Percentiles rank a stretch among this genome's conserved stretches.
Conservation (phyloP, 1,140 invertebrate genomes). For the Phenacoccus solenopsis region DNA sequence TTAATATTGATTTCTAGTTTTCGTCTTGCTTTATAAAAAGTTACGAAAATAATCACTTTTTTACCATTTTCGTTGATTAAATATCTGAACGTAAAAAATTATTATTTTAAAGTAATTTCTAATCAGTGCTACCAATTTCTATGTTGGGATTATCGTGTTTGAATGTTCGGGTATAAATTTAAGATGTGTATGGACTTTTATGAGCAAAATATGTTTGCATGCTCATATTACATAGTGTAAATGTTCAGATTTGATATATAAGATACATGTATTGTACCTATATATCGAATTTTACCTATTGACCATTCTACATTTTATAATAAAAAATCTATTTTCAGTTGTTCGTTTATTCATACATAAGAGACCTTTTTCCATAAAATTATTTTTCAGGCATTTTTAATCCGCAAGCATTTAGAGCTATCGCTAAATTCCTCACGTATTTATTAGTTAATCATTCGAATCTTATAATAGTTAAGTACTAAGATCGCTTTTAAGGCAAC, state of each 20-base stretch:
- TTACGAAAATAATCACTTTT: background rate
- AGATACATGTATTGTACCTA: no score
- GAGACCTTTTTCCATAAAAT: background rate
- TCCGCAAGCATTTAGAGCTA: background rate
- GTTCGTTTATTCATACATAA: background rate
- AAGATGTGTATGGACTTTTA: no score
- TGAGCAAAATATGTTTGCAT: no score
- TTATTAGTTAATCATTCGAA: background rate
- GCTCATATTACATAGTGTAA: no score
- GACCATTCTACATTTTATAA: background rate
- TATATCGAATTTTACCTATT: no score
- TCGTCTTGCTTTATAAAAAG: background rate
- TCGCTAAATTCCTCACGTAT: background rate
- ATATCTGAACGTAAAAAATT: background rate
- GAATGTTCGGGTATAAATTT: no score
- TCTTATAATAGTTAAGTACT: background rate
- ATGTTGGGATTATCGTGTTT: no score
- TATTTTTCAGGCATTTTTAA: background rate
- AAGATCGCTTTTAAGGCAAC: background rate
- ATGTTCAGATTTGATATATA: no score
- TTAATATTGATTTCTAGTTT: conserved; percentile 10
- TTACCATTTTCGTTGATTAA: background rate
- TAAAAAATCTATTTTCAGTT: background rate
- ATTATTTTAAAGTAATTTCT: background rate
- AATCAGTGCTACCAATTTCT: background rate